A percentile compares a stretch with the other conserved stretches of the same genome.
Evolutionary conservation across 2,113 vertebrate genomes (phyloP).

Genomic region (Passer montanus): DNA sequence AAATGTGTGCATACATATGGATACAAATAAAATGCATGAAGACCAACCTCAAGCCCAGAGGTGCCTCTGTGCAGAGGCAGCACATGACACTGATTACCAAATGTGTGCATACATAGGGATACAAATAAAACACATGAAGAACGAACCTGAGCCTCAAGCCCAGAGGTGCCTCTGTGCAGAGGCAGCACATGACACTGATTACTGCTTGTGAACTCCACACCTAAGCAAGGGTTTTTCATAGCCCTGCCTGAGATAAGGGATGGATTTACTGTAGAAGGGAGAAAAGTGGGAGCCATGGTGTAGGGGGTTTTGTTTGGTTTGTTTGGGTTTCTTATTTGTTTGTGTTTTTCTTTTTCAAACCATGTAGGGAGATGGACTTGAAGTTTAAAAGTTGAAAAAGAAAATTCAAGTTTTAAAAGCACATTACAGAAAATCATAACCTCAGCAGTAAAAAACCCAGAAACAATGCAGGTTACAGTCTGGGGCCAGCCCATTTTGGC

Average conservation of each 20-base stretch:
- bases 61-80: not conserved
- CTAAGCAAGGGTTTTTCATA: not conserved
- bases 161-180: not conserved
- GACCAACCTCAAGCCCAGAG: not conserved
- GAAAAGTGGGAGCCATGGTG: not conserved
- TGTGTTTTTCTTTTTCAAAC: not conserved
- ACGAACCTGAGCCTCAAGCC: not conserved
- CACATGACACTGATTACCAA: not conserved
- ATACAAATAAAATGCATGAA: not conserved
- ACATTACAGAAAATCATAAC: not conserved
- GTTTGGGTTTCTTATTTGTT: not conserved
- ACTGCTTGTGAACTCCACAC: not conserved
- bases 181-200: not conserved
- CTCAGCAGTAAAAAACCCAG: not conserved
- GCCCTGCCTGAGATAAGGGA: not conserved
- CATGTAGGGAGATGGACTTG: not conserved
- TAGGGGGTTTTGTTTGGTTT: not conserved
- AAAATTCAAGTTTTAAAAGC: not conserved
- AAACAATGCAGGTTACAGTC: conserved; percentile 1
- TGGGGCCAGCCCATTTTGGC: not conserved
- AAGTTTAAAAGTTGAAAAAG: not conserved
- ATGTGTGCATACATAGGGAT: not conserved
- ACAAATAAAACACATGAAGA: not conserved
- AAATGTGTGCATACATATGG: not conserved
- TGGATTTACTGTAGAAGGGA: not conserved